A percentile compares a stretch with the other conserved stretches of the same genome.
phyloP scores from a whole-genome alignment of 2,113 vertebrate species.

The Sinosuthora webbiana region DNA sequence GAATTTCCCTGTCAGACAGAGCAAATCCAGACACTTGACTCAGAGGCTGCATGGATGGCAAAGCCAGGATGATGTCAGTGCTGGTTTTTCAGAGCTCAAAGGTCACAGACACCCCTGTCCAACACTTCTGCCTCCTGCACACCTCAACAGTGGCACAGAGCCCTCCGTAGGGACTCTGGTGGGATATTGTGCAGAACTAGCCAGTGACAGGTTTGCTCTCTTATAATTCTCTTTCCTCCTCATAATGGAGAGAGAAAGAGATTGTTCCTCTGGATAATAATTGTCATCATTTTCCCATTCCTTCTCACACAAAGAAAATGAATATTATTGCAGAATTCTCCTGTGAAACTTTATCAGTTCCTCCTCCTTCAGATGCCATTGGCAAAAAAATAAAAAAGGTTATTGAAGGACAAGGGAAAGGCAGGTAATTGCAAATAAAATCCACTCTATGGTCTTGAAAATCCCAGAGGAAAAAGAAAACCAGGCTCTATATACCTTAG shows the following conservation, averaged over 20 bases:
- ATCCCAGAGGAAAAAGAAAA: neutral
- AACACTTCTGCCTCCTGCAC: neutral
- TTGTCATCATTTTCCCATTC: neutral
- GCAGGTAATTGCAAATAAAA: conserved; percentile 23
- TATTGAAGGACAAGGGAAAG: neutral
- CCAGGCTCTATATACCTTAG: neutral
- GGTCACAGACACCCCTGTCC: neutral
- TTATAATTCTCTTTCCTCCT: neutral
- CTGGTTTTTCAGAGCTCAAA: neutral
- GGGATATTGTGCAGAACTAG: neutral
- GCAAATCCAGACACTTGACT: neutral
- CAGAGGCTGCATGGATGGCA: fast-evolving
- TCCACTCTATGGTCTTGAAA: neutral
- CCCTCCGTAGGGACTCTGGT: fast-evolving
- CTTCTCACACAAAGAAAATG: neutral
- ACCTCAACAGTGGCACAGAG: fast-evolving
- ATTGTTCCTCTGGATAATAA: neutral
- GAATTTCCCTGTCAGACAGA: neutral
- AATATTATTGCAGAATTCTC: conserved; percentile 17
- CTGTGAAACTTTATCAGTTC: neutral
- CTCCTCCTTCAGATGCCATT: neutral
- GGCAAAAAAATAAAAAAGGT: neutral
- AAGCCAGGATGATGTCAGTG: neutral
- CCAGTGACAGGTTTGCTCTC: neutral
- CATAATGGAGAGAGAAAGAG: neutral